Evolutionary conservation across 2,888 invertebrate genomes (phyloP).

Genomic region (Calameuta filiformis): DNA sequence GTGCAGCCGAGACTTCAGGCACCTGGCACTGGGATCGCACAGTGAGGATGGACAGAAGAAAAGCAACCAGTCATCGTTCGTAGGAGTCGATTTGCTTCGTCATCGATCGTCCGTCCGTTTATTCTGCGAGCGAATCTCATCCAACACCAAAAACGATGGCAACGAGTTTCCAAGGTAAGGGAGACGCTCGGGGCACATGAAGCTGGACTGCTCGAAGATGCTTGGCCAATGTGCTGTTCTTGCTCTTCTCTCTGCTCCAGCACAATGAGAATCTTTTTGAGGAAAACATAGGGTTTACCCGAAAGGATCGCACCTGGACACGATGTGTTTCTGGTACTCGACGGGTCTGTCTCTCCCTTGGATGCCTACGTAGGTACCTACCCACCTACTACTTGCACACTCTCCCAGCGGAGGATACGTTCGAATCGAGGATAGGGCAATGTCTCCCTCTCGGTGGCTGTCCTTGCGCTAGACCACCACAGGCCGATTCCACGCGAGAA

Average conservation of each 20-base stretch:
- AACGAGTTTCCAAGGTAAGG: too few species aligned
- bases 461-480: slow-evolving; percentile 29
- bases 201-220: too few species aligned
- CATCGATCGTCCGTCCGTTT: neutral
- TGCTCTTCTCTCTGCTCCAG: too few species aligned
- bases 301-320: neutral
- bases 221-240: too few species aligned
- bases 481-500: neutral
- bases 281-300: neutral
- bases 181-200: too few species aligned
- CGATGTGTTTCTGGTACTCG: neutral
- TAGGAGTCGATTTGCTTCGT: neutral
- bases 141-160: neutral
- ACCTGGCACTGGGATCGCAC: neutral
- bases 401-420: neutral
- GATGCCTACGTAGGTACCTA: too few species aligned
- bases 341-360: neutral
- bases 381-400: neutral
- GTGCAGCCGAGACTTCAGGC: neutral
- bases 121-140: neutral
- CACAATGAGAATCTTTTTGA: neutral
- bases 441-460: slow-evolving; percentile 12
- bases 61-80: neutral
- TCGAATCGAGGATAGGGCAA: neutral
- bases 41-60: neutral